Base-by-base conservation (phyloP, 2,113 vertebrate species). In the Entelurus aequoreus region DNA sequence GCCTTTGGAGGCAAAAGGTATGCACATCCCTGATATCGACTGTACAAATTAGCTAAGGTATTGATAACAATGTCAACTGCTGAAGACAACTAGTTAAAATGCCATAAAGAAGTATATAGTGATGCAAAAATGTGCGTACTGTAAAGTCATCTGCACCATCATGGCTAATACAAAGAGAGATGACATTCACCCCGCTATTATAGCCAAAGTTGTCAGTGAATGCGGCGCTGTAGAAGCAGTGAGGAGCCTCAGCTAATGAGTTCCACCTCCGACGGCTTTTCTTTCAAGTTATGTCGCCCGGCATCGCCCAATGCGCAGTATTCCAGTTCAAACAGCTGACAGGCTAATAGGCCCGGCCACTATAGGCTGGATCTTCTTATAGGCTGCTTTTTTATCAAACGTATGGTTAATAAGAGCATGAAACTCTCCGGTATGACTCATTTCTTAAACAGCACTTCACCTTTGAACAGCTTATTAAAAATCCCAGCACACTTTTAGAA, bases 311-410 rank as follows among this genome's bases (percentile, higher is more conserved):
- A 56, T 60, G 13, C 0, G 46, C 15, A 12, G 0, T 38, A 35
- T 51, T 48, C 42, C 50, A 8, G 6, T 66, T 75, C 66, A 72
- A 53, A 63, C 54, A 54, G 51, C 63, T 12, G 38, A 48, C 19
- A 73, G 56, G 42, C 14, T 72, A 70, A 69, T 54, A 58, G 16
- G 46, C 48, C 40, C 8, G 15, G 37, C 38, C 36, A n/a, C 15
- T 6, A 40, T n/a, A 55, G 54, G 7, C 1, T 40, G 37, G 36
- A 55, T 55, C 8, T 40, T 55, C 40, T 42, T 42, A 42, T 42
- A 59, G 5, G 10, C 61, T 75, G 63, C 47, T 77, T 73, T 61
- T 60, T 6, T 19, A 47, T 59, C 53, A 47, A 57, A 54, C 53
- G 14, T 69, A 64, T 53, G 12, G 44, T 44, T 14, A 14, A 54